Conservation (phyloP, 2,113 vertebrate species). For the Acrocephalus kingi region DNA sequence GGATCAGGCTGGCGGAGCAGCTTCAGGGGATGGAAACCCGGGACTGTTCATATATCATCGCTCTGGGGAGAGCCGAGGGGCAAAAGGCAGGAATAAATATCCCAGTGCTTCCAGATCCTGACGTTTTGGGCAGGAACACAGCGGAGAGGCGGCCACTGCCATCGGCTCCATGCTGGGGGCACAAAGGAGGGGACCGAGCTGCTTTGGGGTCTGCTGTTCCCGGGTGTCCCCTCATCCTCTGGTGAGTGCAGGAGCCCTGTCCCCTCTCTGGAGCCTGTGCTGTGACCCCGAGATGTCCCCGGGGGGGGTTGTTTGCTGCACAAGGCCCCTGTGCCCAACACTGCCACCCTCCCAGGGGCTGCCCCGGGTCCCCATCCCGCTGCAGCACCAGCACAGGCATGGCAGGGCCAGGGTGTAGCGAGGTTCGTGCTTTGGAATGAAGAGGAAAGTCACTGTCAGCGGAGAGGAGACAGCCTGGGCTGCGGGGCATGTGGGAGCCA, state of each 20-base stretch:
- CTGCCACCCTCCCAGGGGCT: accelerated
- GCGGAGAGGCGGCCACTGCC: accelerated
- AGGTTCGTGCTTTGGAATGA: not conserved
- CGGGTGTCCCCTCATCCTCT: accelerated
- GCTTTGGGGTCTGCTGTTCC: not conserved
- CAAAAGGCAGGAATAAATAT: constrained; percentile 9
- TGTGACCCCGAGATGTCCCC: not conserved
- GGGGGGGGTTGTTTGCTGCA: not conserved
- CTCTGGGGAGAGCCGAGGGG: not conserved
- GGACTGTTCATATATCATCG: not conserved
- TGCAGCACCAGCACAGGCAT: not conserved
- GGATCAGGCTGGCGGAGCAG: not conserved
- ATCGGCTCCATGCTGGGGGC: accelerated
- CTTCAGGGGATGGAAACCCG: not conserved
- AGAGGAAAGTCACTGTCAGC: not conserved
- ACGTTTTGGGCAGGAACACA: not conserved
- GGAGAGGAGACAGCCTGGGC: accelerated
- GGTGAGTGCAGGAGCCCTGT: not conserved
- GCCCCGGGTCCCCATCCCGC: not conserved
- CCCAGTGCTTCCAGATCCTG: not conserved
- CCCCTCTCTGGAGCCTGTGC: not conserved
- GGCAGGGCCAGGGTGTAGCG: not conserved
- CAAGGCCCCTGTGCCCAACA: accelerated
- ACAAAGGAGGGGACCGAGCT: accelerated
- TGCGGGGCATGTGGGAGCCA: not conserved